These are phyloP conservation scores for Xyrauchen texanus DNA, from an alignment of 2,113 vertebrate species.

Conservation along the genomic window DNA sequence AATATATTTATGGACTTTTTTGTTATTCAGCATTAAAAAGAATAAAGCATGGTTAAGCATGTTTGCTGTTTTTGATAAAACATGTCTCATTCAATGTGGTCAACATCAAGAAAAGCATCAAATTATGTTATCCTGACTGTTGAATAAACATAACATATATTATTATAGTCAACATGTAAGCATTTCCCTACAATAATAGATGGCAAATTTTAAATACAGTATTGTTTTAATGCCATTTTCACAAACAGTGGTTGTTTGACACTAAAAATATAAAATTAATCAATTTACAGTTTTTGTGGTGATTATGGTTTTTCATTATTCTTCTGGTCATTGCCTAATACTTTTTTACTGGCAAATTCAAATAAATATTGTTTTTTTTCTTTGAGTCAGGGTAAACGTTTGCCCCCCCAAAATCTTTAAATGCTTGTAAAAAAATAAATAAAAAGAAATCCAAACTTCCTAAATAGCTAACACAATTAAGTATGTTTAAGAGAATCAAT, in stretches of 20 bases:
- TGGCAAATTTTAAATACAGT: neutral
- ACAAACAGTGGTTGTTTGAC: conserved; percentile 1
- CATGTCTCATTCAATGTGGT: conserved; percentile 54
- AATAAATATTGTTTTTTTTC: neutral
- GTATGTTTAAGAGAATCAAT: too few species aligned
- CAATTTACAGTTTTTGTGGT: conserved; percentile 6
- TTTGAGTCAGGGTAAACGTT: too few species aligned
- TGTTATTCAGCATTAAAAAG: conserved; percentile 63
- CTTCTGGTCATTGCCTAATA: neutral
- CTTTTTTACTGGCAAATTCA: neutral
- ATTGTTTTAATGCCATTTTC: neutral
- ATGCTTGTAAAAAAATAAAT: too few species aligned
- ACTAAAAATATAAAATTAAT: neutral
- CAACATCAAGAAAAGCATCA: conserved; percentile 9
- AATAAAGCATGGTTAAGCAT: conserved; percentile 80
- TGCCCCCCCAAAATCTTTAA: too few species aligned
- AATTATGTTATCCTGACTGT: conserved; percentile 35
- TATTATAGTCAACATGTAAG: conserved; percentile 14
- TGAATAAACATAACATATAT: conserved; percentile 22
- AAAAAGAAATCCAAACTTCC: too few species aligned
- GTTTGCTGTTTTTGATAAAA: conserved; percentile 56
- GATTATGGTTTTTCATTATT: conserved; percentile 6
- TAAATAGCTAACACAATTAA: too few species aligned
- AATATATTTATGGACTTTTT: conserved; percentile 52
- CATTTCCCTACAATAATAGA: conserved; percentile 1